phyloP scores from a whole-genome alignment of 2,113 vertebrate species.

The Istiophorus platypterus region DNA sequence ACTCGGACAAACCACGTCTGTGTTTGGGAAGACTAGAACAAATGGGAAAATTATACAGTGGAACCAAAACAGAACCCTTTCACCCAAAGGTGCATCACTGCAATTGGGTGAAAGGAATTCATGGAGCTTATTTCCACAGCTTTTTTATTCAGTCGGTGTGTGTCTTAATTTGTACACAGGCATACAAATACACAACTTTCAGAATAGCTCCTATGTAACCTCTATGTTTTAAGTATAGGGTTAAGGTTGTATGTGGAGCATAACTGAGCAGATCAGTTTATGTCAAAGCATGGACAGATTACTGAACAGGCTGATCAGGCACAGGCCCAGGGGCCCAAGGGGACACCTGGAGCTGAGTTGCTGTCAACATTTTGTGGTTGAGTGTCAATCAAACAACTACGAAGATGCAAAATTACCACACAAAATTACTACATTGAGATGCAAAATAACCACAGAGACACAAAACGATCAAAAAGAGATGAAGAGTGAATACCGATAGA shows the following conservation, averaged over 20 bases:
- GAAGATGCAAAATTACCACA: background rate
- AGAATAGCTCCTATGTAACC: background rate
- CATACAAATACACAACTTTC: background rate
- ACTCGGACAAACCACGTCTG: slow-evolving; percentile 73
- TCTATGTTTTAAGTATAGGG: background rate
- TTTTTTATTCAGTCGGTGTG: background rate
- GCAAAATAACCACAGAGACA: background rate
- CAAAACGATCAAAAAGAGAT: background rate
- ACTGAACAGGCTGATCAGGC: background rate
- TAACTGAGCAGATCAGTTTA: background rate
- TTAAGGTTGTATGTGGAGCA: background rate
- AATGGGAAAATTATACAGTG: slow-evolving; percentile 83
- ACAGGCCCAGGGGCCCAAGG: background rate
- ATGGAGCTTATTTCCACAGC: background rate
- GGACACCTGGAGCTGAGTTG: background rate
- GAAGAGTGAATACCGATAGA: background rate
- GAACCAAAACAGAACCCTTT: slow-evolving; percentile 49
- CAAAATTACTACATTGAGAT: background rate
- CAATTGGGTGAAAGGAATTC: background rate
- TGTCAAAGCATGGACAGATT: background rate
- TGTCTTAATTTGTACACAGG: background rate
- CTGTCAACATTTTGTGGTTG: background rate
- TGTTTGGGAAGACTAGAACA: slow-evolving; percentile 76
- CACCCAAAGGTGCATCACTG: slow-evolving; percentile 49
- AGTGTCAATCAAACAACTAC: background rate